These are phyloP conservation scores for Meiosimyza decipiens DNA, from an alignment of 2,888 invertebrate species.

Conservation along the genomic window DNA sequence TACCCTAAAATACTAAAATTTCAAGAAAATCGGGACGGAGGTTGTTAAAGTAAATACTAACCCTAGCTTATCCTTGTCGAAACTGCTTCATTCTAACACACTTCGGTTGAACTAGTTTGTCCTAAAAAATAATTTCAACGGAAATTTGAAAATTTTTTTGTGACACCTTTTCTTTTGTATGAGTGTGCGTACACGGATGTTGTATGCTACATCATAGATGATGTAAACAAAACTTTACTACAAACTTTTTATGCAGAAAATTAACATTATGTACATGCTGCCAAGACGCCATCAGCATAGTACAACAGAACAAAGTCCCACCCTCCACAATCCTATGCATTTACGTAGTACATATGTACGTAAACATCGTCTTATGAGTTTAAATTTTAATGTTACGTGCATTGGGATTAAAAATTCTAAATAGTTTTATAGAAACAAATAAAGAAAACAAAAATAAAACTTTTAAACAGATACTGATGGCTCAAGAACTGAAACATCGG, in stretches of 20 bases:
- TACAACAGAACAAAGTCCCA: background rate
- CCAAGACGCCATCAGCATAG: constrained; percentile 1
- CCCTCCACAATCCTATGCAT: background rate
- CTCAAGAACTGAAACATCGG: no score
- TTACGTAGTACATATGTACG: no score
- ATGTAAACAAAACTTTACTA: constrained; percentile 4
- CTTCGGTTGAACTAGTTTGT: no score
- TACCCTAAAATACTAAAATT: no score
- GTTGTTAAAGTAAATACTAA: no score
- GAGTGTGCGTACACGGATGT: background rate
- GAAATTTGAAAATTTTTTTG: no score
- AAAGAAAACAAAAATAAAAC: background rate
- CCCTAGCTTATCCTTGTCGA: no score
- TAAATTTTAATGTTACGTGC: constrained; percentile 9
- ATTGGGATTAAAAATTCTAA: constrained; percentile 25
- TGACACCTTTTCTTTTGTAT: no score
- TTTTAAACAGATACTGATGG: background rate
- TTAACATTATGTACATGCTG: constrained; percentile 20
- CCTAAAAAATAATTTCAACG: no score
- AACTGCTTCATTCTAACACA: no score
- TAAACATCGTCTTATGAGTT: background rate
- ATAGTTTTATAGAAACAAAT: background rate
- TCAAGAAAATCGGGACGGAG: no score
- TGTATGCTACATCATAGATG: constrained; percentile 13
- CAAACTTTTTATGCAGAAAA: constrained; percentile 25